Conservation (phyloP, 2,888 invertebrate species). For the Camptogramma bilineatum region DNA sequence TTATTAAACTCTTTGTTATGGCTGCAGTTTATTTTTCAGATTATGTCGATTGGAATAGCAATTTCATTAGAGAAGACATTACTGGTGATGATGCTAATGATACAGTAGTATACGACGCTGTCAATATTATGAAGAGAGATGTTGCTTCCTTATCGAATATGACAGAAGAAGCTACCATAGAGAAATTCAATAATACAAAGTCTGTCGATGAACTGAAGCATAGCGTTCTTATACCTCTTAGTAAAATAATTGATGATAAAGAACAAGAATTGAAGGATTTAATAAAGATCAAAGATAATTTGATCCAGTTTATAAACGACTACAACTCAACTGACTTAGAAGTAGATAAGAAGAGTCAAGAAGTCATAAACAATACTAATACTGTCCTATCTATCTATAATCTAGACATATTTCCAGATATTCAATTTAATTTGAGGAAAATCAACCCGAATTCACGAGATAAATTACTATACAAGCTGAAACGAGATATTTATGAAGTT, state of each 20-base stretch:
- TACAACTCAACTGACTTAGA: conserved; percentile 42
- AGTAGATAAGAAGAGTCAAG: conserved; percentile 31
- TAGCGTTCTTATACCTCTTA: conserved; percentile 55
- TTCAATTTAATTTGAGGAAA: conserved; percentile 47
- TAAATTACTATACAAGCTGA: conserved; percentile 60
- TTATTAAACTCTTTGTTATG: background rate
- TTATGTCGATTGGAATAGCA: conserved; percentile 15
- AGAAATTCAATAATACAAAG: conserved; percentile 25
- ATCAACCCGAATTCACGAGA: conserved; percentile 43
- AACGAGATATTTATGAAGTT: conserved; percentile 64
- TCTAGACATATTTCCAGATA: conserved; percentile 51
- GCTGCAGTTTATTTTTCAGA: conserved; percentile 14
- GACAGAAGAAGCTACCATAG: conserved; percentile 25
- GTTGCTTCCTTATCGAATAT: conserved; percentile 31
- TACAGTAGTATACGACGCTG: conserved; percentile 38
- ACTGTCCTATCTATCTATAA: conserved; percentile 52
- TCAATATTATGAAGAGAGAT: conserved; percentile 64
- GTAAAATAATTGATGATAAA: conserved; percentile 59
- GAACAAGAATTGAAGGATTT: conserved; percentile 61
- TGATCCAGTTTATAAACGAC: conserved; percentile 51
- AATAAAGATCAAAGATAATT: conserved; percentile 53
- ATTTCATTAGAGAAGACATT: conserved; percentile 35
- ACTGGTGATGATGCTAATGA: conserved; percentile 34
- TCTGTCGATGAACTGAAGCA: conserved; percentile 45
- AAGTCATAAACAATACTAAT: conserved; percentile 30